phyloP scores from a whole-genome alignment of 1,140 invertebrate species.

The Alviniconcha marisindica region DNA sequence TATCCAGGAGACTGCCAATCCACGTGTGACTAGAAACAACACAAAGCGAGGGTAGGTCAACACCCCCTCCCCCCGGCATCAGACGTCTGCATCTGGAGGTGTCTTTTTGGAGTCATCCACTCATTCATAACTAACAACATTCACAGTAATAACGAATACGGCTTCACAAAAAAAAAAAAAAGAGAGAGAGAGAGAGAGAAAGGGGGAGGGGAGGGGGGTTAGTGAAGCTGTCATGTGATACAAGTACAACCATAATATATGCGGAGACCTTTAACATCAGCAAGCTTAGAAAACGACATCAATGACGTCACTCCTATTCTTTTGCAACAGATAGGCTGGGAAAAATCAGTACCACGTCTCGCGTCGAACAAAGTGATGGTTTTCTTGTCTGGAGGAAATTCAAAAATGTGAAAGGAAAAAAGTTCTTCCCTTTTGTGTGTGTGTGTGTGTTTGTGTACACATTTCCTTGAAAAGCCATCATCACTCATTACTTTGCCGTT shows the following conservation, averaged over 20 bases:
- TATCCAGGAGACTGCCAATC: not conserved
- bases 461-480: too few relatives aligned
- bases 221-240: not conserved
- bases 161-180: constrained; percentile 1
- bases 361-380: too few relatives aligned
- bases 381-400: not conserved
- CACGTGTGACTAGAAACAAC: not conserved
- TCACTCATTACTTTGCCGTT: too few relatives aligned
- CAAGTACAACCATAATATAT: not conserved
- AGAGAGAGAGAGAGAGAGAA: not conserved
- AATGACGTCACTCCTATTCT: too few relatives aligned
- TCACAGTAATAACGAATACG: constrained; percentile 4
- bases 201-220: not conserved
- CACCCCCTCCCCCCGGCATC: not conserved
- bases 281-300: not conserved
- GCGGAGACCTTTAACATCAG: not conserved
- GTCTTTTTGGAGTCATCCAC: too few relatives aligned
- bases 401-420: not conserved
- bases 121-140: not conserved
- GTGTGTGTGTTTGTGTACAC: too few relatives aligned
- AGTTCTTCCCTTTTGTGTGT: too few relatives aligned
- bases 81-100: not conserved
- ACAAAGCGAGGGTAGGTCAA: not conserved
- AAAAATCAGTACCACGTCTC: too few relatives aligned
- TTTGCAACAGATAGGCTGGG: too few relatives aligned